phyloP scores from a whole-genome alignment of 1,140 invertebrate species.

The Acromyrmex echinatior region DNA sequence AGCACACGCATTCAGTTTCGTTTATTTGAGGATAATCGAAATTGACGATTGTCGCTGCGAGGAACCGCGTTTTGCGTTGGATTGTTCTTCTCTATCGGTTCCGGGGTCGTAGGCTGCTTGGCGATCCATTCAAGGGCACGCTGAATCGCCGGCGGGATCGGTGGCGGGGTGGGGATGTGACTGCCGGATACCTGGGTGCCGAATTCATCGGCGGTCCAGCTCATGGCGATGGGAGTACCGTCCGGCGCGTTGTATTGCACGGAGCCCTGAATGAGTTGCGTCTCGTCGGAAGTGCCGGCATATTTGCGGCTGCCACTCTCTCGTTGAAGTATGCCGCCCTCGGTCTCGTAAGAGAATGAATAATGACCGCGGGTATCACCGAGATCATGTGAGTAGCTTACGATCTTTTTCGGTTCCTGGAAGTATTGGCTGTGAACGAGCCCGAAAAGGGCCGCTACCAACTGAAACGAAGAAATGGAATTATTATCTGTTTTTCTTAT shows the following conservation, averaged over 20 bases:
- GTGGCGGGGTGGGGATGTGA: constrained; percentile 91
- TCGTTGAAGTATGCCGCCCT: constrained; percentile 86
- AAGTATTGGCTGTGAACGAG: constrained; percentile 80
- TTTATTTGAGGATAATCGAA: constrained; percentile 57
- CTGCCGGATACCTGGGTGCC: constrained; percentile 87
- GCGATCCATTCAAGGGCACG: constrained; percentile 90
- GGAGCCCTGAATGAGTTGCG: constrained; percentile 86
- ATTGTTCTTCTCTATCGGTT: constrained; percentile 67
- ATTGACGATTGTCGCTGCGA: constrained; percentile 39
- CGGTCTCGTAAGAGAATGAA: constrained; percentile 85
- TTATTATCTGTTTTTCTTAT: background rate
- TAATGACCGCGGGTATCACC: constrained; percentile 84
- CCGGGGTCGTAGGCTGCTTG: constrained; percentile 84
- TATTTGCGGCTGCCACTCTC: constrained; percentile 86
- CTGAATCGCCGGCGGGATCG: constrained; percentile 92
- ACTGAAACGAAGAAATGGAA: constrained; percentile 54
- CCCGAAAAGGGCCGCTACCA: constrained; percentile 68
- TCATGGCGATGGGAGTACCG: constrained; percentile 85
- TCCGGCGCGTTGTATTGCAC: constrained; percentile 88
- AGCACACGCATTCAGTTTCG: constrained; percentile 53
- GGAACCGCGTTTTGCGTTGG: constrained; percentile 64
- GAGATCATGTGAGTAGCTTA: constrained; percentile 79
- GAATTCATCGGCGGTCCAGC: constrained; percentile 87
- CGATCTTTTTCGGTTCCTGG: constrained; percentile 82
- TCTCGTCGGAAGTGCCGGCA: constrained; percentile 84